phyloP scores from a whole-genome alignment of 2,113 vertebrate species.

The Aepyceros melampus region DNA sequence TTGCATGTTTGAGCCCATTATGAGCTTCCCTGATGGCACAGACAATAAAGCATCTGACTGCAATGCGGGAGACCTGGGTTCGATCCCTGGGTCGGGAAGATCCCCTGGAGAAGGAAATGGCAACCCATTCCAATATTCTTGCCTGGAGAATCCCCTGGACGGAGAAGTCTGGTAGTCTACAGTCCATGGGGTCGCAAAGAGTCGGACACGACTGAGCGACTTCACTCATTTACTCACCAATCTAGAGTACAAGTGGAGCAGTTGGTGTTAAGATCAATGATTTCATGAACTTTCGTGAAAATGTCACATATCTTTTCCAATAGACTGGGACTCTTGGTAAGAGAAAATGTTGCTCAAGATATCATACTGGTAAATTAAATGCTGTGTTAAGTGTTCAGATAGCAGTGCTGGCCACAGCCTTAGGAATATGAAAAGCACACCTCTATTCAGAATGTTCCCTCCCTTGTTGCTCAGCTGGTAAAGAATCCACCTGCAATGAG shows the following conservation, averaged over 20 bases:
- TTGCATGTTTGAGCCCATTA: neutral
- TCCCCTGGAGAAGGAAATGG: neutral
- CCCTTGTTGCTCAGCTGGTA: neutral
- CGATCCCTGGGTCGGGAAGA: neutral
- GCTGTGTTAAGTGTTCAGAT: neutral
- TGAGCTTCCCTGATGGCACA: neutral
- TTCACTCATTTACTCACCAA: neutral
- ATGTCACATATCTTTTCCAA: neutral
- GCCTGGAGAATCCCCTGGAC: neutral
- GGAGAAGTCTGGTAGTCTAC: neutral
- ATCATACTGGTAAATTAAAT: neutral
- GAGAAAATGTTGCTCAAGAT: neutral
- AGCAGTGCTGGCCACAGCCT: neutral
- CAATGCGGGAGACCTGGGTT: neutral
- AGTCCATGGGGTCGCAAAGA: neutral
- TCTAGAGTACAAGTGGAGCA: neutral
- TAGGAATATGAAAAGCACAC: neutral
- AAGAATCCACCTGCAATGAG: neutral
- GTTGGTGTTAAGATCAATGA: neutral
- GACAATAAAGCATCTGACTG: neutral
- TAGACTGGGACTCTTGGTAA: neutral
- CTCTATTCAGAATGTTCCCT: neutral
- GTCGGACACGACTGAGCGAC: neutral
- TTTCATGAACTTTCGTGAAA: neutral
- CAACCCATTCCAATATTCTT: neutral